Evolutionary conservation across 30 jellyfish, hydroid and myxozoan genomes (phyloP).

Genomic region (Hydractinia symbiolongicarpus): DNA sequence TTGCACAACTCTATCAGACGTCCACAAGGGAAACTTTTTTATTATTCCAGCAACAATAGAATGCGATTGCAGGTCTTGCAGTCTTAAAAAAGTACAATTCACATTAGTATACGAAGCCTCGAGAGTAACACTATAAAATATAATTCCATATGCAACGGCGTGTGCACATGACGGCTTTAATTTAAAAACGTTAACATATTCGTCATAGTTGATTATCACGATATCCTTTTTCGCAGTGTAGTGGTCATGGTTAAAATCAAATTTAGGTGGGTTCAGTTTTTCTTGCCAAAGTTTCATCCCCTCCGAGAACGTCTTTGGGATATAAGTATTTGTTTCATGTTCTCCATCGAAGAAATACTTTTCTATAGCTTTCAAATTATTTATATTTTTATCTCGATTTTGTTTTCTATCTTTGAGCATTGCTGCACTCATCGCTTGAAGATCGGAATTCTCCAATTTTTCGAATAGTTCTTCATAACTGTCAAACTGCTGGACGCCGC

Average conservation of each 20-base stretch:
- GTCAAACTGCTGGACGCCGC: not conserved
- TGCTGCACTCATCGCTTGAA: not conserved
- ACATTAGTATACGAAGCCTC: too few relatives aligned
- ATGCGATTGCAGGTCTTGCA: too few relatives aligned
- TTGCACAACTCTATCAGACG: too few relatives aligned
- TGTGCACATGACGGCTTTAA: too few relatives aligned
- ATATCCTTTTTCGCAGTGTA: not conserved
- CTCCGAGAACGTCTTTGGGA: not conserved
- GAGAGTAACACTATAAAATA: too few relatives aligned
- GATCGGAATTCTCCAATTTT: not conserved
- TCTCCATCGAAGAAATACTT: not conserved
- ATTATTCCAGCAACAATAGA: too few relatives aligned
- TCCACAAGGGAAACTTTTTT: too few relatives aligned
- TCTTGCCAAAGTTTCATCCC: not conserved
- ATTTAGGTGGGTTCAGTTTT: not conserved
- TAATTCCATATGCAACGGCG: too few relatives aligned
- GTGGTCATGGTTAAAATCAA: not conserved
- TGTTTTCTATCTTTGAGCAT: not conserved
- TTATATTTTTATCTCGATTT: not conserved
- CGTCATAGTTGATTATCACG: too few relatives aligned
- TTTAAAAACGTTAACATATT: too few relatives aligned
- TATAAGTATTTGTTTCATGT: not conserved
- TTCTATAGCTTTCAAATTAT: constrained; percentile 8
- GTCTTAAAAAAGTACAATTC: too few relatives aligned
- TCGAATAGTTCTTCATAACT: too few relatives aligned